phyloP scores from a whole-genome alignment of 2,113 vertebrate species.

The Cryptotis parvus region DNA sequence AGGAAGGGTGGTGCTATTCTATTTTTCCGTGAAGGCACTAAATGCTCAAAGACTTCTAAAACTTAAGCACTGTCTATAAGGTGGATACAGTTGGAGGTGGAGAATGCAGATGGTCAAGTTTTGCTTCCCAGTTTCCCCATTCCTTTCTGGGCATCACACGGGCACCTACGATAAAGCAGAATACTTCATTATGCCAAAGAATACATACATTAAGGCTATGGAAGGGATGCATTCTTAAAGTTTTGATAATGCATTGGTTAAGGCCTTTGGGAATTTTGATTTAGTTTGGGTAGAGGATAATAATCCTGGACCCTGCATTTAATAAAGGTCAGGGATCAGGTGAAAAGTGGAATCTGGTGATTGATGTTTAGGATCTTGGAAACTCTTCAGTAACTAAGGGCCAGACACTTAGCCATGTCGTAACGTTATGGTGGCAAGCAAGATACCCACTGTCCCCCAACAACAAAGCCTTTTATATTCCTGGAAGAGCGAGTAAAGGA shows the following conservation, averaged over 20 bases:
- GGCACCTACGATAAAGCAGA: constrained; percentile 12
- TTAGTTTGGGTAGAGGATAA: constrained; percentile 58
- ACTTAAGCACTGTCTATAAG: neutral
- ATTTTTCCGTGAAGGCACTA: constrained; percentile 38
- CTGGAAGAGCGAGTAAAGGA: constrained; percentile 10
- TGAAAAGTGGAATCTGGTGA: constrained; percentile 33
- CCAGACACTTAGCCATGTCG: constrained; percentile 25
- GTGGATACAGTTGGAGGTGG: constrained; percentile 10
- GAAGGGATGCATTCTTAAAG: neutral
- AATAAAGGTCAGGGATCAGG: neutral
- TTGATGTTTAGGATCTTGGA: constrained; percentile 36
- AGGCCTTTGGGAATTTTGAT: constrained; percentile 40
- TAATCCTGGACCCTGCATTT: constrained; percentile 48
- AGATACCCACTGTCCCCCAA: neutral
- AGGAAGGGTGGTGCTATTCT: neutral
- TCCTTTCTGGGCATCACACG: constrained; percentile 43
- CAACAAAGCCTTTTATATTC: neutral
- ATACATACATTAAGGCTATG: constrained; percentile 28
- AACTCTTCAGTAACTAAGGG: constrained; percentile 33
- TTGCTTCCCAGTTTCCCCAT: neutral
- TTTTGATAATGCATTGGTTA: constrained; percentile 58
- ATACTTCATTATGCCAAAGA: constrained; percentile 34
- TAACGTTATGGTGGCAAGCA: constrained; percentile 41
- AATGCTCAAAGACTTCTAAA: constrained; percentile 49
- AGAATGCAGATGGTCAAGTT: constrained; percentile 11